phyloP scores from a whole-genome alignment of 2,797 vertebrate species.

The Micromesistius poutassou region DNA sequence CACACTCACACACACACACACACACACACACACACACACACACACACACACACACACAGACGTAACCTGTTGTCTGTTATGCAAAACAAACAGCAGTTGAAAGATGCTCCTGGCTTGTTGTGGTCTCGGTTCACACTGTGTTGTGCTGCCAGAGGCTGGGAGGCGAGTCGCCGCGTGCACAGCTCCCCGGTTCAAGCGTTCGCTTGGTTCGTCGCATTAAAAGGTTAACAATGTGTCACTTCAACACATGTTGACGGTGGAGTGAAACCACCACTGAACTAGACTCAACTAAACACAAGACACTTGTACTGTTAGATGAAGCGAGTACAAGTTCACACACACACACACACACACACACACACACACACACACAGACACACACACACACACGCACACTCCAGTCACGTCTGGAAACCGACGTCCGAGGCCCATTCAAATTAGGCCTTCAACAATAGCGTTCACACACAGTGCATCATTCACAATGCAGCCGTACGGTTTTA shows the following conservation, averaged over 20 bases:
- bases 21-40: not conserved
- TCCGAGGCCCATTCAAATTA: too few relatives aligned
- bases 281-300: too few relatives aligned
- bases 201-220: not conserved
- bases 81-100: not conserved
- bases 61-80: not conserved
- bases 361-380: too few relatives aligned
- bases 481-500: too few relatives aligned
- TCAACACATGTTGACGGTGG: not conserved
- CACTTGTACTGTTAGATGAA: too few relatives aligned
- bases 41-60: too few relatives aligned
- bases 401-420: too few relatives aligned
- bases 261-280: too few relatives aligned
- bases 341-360: not conserved
- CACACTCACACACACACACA: conserved; percentile 1
- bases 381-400: too few relatives aligned
- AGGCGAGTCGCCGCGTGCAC: not conserved
- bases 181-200: not conserved
- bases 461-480: too few relatives aligned
- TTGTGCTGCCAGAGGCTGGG: not conserved
- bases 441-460: too few relatives aligned
- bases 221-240: not conserved
- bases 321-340: not conserved
- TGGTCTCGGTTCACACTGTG: not conserved
- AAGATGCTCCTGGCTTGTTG: not conserved